phyloP scores from a whole-genome alignment of 2,113 vertebrate genomes.

The Dicrurus megarhynchus region DNA sequence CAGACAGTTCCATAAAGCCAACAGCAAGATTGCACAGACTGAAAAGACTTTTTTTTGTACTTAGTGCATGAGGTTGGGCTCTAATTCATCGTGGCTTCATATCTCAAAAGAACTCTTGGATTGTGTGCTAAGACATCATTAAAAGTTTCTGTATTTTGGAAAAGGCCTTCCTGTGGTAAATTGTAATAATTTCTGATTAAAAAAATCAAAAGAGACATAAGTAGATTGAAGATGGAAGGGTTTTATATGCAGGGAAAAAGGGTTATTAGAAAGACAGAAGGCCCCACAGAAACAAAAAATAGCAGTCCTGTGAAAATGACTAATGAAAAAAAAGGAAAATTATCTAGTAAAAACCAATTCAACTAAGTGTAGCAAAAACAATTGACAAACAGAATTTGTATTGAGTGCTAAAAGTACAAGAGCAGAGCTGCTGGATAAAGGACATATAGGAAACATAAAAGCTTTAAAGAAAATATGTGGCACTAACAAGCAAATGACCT shows the following conservation, averaged over 20 bases:
- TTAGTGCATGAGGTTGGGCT: neutral
- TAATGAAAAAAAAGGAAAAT: neutral
- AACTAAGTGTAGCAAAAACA: neutral
- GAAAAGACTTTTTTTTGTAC: neutral
- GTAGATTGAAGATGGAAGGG: neutral
- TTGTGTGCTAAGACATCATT: neutral
- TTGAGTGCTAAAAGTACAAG: neutral
- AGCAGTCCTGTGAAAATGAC: neutral
- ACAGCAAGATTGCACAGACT: neutral
- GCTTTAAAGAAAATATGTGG: neutral
- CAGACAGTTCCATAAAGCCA: neutral
- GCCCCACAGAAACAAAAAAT: neutral
- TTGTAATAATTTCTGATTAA: neutral
- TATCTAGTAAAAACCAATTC: neutral
- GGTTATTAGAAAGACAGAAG: neutral
- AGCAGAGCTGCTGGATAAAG: neutral
- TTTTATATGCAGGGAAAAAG: neutral
- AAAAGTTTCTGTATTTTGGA: neutral
- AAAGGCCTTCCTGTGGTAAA: neutral
- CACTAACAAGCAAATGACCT: neutral
- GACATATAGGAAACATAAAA: neutral
- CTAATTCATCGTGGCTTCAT: neutral
- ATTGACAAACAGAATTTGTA: neutral
- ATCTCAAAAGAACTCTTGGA: neutral
- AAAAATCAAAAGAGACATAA: neutral